Evolutionary conservation across 1,140 invertebrate genomes (phyloP), one percentile per base, ranked within the genome.

Genomic region (Alviniconcha marisindica): DNA sequence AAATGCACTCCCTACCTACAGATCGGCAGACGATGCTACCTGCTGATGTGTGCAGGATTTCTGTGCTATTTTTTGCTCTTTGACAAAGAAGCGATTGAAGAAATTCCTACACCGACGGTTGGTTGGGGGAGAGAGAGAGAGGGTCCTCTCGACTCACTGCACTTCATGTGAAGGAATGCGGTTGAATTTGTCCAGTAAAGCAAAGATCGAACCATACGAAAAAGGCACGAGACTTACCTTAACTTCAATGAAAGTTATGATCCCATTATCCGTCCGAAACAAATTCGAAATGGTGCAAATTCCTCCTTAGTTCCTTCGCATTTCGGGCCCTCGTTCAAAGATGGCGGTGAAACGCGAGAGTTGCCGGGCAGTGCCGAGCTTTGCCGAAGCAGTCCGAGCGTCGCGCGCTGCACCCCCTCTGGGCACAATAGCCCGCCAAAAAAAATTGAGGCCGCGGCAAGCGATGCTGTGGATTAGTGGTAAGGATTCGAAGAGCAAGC

Each of bases 261-360:
- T 84, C 38, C 51, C 77, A 84, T 79, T 80, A 38, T 84, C 83
- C 83, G 66, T 79, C 38, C 83, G 83, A 84, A 84, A 84, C 77
- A 54, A 79, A 78, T 69, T 79, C 77, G 83, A 84, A 84, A 84
- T 73, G 60, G 40, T 60, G 77, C 69, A 74, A 56, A 54, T 71
- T 79, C 77, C 69, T 42, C 33, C 38, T 84, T 73, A 60, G 44
- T 71, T 71, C 51, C 60, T 36, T 69, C 42, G 66, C 56, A 73
- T 66, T 79, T 84, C 77, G 83, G 77, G 77, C 76, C 77, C 38
- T 79, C 77, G 77, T 84, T 84, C 83, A 84, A 84, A 84, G 83
- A 84, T 84, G 83, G 83, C 83, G 83, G 83, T 84, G 77, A 84
- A 84, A 84, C 83, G 69, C 83, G 83, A 84, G 69, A 56, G 36